Percentiles rank a stretch among this genome's conserved stretches.
Conservation (phyloP, 1,140 invertebrate genomes). For the Heliconius hermathena region DNA sequence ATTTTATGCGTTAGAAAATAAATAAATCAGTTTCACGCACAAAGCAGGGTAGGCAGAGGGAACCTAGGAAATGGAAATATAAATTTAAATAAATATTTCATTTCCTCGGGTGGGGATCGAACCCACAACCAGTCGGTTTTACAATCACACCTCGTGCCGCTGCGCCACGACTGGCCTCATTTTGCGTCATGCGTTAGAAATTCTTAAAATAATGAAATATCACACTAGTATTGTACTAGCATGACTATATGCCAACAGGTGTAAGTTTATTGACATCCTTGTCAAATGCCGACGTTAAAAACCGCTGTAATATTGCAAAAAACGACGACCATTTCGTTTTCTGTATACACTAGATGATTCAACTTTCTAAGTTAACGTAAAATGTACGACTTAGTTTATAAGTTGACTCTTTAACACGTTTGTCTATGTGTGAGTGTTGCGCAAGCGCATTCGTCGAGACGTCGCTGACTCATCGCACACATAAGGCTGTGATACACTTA, state of each 20-base stretch:
- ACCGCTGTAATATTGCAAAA: constrained; percentile 16
- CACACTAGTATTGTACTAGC: constrained; percentile 54
- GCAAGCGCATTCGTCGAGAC: constrained; percentile 62
- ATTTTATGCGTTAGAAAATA: too few relatives aligned
- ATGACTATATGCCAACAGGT: constrained; percentile 71
- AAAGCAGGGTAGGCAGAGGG: too few relatives aligned
- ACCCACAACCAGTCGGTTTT: too few relatives aligned
- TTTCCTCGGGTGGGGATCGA: too few relatives aligned
- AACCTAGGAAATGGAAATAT: too few relatives aligned
- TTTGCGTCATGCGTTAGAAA: neutral
- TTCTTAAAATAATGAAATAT: constrained; percentile 56
- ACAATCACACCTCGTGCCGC: too few relatives aligned
- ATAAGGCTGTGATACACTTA: constrained; percentile 46
- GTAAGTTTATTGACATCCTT: constrained; percentile 70
- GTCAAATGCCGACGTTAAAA: constrained; percentile 38
- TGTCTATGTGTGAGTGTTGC: constrained; percentile 57
- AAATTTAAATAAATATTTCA: too few relatives aligned
- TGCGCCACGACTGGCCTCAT: too few relatives aligned
- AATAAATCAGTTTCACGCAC: too few relatives aligned
- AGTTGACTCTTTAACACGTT: constrained; percentile 10
- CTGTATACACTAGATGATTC: neutral
- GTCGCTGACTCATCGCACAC: constrained; percentile 58
- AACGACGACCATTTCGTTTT: constrained; percentile 37
- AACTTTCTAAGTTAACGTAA: constrained; percentile 13
- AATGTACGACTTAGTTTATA: constrained; percentile 33